Evolutionary conservation across 2,888 invertebrate species (phyloP).

Genomic region (Spodoptera picta): DNA sequence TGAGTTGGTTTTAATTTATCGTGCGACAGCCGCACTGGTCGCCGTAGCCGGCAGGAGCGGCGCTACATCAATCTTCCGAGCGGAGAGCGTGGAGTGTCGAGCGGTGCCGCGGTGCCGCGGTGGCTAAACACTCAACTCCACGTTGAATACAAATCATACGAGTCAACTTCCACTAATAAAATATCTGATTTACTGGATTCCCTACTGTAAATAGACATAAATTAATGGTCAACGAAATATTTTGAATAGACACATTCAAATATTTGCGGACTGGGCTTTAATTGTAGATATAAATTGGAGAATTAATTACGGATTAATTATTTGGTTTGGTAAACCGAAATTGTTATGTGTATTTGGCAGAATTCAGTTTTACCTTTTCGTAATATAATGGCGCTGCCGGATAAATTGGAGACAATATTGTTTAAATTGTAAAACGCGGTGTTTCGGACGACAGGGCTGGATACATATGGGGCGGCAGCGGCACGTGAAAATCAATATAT

Average conservation of each 20-base stretch:
- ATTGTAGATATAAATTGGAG: conserved; percentile 37
- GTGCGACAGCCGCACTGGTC: conserved; percentile 84
- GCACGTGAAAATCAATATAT: conserved; percentile 65
- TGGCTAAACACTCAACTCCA: conserved; percentile 66
- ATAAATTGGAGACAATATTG: conserved; percentile 29
- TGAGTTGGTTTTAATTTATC: conserved; percentile 86
- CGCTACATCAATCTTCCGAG: conserved; percentile 83
- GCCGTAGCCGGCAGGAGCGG: conserved; percentile 71
- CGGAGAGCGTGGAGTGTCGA: conserved; percentile 51
- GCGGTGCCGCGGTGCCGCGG: conserved; percentile 30
- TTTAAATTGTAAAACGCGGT: conserved; percentile 36
- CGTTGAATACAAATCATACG: conserved; percentile 69
- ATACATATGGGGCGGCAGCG: conserved; percentile 42
- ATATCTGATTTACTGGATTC: conserved; percentile 47
- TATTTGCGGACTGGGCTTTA: conserved; percentile 34
- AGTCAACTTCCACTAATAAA: conserved; percentile 56
- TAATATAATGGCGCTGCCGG: conserved; percentile 13
- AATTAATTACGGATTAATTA: conserved; percentile 27
- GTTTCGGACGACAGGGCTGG: conserved; percentile 45
- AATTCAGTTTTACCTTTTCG: conserved; percentile 5
- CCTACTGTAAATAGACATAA: conserved; percentile 35
- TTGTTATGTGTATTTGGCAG: conserved; percentile 16
- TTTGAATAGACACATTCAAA: conserved; percentile 39
- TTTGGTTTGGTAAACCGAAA: conserved; percentile 34
- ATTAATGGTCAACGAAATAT: conserved; percentile 29